Conservation (phyloP, 92 coral and sea anemone species). For the Galaxea fascicularis region DNA sequence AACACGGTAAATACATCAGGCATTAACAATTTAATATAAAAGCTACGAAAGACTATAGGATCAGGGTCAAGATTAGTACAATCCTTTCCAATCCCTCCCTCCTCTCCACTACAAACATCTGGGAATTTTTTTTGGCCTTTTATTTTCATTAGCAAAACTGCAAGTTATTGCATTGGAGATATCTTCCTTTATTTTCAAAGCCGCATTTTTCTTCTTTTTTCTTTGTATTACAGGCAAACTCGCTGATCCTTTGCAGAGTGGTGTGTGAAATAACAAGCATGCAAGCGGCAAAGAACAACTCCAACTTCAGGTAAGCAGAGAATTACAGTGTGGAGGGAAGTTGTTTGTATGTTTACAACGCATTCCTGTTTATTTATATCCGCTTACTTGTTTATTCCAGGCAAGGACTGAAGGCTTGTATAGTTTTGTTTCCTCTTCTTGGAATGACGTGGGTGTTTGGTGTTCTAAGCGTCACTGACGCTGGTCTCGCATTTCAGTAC, state of each 20-base stretch:
- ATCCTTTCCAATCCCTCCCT: too few species aligned
- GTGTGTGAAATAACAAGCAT: constrained; percentile 85
- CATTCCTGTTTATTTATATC: not conserved
- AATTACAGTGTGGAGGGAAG: not conserved
- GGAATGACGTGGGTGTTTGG: constrained; percentile 81
- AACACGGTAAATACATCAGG: too few species aligned
- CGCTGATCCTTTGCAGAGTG: constrained; percentile 71
- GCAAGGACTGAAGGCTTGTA: constrained; percentile 62
- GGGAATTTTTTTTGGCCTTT: too few species aligned
- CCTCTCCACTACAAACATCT: too few species aligned
- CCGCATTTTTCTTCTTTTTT: not conserved
- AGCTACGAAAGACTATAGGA: too few species aligned
- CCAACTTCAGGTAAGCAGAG: constrained; percentile 66
- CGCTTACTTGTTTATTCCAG: not conserved
- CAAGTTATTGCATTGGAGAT: too few species aligned
- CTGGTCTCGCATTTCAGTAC: constrained; percentile 68
- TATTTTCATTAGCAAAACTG: not conserved
- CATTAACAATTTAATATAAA: too few species aligned
- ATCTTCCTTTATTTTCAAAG: too few species aligned
- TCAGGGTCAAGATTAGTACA: too few species aligned
- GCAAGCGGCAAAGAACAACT: constrained; percentile 63
- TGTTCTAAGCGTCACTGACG: constrained; percentile 55
- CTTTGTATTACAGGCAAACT: constrained; percentile 76
- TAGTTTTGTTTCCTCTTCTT: constrained; percentile 70
- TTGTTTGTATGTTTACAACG: not conserved